Evolutionary conservation across 2,113 vertebrate genomes (phyloP), one percentile per base, ranked within the genome.

Genomic region (Hiodon alosoides): DNA sequence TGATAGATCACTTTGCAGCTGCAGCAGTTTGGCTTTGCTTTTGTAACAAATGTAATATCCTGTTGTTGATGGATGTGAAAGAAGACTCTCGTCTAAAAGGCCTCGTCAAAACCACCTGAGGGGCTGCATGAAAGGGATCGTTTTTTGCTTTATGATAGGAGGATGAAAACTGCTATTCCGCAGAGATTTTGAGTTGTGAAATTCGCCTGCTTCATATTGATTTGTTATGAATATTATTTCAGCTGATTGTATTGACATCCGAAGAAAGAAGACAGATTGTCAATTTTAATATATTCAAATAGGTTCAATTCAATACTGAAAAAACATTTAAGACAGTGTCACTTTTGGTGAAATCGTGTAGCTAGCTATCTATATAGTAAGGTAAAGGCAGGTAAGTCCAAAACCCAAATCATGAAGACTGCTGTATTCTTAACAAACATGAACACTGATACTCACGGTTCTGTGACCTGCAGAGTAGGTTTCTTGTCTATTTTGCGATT

Each of bases 151-250:
- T 59, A 71, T 59, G 54, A 60, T 60, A 47, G 31, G 55, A 31
- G 60, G 70, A 60, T 46, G 46, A 71, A 71, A 60, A 71, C 4
- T 13, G 13, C 55, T 4, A 11, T 50, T 9, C 57, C 70, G 4
- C n/a, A 17, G 17, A 57, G 53, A 58, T 59, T 71, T 48, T 57
- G 17, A 48, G 53, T 59, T 71, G 57, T 60, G 70, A 71, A 71
- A 71, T 60, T 31, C 55, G 48, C 48, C 70, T 59, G 47, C 46
- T 46, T 71, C 54, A 60, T 17, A 71, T 71, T 71, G 70, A 71
- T 48, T 71, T 46, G 14, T 16, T 71, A 57, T 11, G 46, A 57
- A 46, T 13, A 60, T 60, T 57, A 59, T 9, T 59, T 60, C 52
- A 60, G 54, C 57, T 59, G 48, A 58, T 58, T 46, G 53, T 17